phyloP scores from a whole-genome alignment of 2,888 invertebrate species.

The Agrochola lychnidis region DNA sequence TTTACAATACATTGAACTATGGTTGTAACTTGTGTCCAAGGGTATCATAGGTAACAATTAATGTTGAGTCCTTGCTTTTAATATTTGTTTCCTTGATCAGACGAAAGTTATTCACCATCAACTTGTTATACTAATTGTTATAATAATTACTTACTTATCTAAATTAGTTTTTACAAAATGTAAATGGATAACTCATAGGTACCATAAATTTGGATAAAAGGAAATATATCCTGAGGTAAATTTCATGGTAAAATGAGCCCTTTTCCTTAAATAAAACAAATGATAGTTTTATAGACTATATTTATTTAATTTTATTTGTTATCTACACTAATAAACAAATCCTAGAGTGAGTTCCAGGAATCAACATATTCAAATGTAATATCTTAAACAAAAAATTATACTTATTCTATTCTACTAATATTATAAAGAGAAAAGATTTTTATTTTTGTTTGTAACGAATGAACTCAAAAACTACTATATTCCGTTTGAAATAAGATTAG shows the following conservation, averaged over 20 bases:
- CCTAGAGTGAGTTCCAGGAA: too few relatives aligned
- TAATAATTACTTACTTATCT: not conserved
- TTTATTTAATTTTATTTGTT: not conserved
- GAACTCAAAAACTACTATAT: too few relatives aligned
- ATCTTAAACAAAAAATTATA: too few relatives aligned
- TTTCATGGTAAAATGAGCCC: not conserved
- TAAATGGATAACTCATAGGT: not conserved
- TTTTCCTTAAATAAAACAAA: not conserved
- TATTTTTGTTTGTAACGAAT: too few relatives aligned
- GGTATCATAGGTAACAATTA: not conserved
- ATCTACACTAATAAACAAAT: not conserved
- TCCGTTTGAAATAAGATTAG: too few relatives aligned
- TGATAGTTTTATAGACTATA: not conserved
- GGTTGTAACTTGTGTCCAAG: not conserved
- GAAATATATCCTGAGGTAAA: not conserved
- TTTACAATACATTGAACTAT: not conserved
- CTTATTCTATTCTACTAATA: too few relatives aligned
- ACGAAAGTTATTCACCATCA: too few relatives aligned
- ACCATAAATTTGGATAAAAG: too few relatives aligned
- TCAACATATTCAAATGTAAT: too few relatives aligned
- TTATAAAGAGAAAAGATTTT: too few relatives aligned
- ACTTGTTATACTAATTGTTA: not conserved
- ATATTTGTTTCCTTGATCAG: conserved; percentile 2
- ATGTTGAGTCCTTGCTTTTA: not conserved
- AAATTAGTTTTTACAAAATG: too few relatives aligned